These are phyloP conservation scores for Psephotus haematonotus DNA, from an alignment of 2,113 vertebrate species.

Conservation along the genomic window DNA sequence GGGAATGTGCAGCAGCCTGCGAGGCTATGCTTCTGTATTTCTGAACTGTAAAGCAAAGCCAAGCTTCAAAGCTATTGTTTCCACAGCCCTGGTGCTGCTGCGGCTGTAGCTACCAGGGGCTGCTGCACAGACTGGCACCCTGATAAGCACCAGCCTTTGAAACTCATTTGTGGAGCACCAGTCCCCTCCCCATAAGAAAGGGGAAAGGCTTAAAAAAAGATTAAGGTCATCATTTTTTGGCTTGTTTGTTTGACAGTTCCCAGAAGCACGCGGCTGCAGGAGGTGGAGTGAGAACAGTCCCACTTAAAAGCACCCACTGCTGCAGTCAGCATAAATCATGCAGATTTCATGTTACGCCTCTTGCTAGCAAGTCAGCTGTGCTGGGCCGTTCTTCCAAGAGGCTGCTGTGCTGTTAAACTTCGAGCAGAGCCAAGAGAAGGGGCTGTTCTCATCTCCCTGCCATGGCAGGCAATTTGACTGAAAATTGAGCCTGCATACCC, in stretches of 20 bases:
- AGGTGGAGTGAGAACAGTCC: not conserved
- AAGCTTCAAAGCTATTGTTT: not conserved
- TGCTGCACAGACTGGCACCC: not conserved
- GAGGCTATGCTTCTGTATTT: not conserved
- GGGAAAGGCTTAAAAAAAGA: not conserved
- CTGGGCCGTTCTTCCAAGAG: not conserved
- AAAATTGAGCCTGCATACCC: not conserved
- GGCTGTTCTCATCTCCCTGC: not conserved
- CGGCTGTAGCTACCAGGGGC: not conserved
- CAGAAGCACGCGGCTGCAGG: not conserved
- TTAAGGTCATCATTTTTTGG: not conserved
- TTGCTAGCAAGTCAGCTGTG: not conserved
- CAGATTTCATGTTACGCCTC: not conserved
- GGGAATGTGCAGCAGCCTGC: not conserved
- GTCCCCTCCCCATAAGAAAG: not conserved
- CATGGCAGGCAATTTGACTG: not conserved
- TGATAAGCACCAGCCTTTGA: not conserved
- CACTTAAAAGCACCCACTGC: not conserved
- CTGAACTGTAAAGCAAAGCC: not conserved
- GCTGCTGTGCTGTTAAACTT: not conserved
- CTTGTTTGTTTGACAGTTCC: slow-evolving; percentile 18
- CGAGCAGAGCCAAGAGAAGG: not conserved
- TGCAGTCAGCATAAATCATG: not conserved
- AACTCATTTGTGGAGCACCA: not conserved
- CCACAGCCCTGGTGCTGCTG: not conserved